These are phyloP conservation scores for Harmothoe impar DNA, from an alignment of 2,888 invertebrate species.

Conservation along the genomic window DNA sequence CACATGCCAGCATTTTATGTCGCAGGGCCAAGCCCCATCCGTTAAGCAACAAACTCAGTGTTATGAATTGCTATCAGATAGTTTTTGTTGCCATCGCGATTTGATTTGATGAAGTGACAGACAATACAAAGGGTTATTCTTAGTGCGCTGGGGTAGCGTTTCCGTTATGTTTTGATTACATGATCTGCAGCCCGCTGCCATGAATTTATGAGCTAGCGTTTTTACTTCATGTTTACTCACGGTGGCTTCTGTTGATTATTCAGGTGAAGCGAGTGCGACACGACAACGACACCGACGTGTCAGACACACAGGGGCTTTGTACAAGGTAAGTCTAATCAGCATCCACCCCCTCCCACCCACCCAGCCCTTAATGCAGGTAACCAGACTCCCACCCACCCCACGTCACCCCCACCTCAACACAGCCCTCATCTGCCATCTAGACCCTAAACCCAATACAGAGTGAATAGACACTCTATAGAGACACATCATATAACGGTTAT, in stretches of 20 bases:
- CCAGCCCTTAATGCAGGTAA: too few species aligned
- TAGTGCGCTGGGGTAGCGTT: background rate
- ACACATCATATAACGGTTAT: too few species aligned
- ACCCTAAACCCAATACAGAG: too few species aligned
- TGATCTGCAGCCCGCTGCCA: background rate
- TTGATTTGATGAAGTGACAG: constrained; percentile 19
- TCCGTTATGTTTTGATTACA: constrained; percentile 18
- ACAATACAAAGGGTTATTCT: constrained; percentile 13
- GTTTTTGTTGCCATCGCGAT: background rate
- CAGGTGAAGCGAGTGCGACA: constrained; percentile 64
- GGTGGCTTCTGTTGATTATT: background rate
- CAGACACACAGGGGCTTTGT: constrained; percentile 48
- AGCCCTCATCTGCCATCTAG: too few species aligned
- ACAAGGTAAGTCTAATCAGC: constrained; percentile 51
- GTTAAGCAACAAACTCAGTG: background rate
- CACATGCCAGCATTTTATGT: background rate
- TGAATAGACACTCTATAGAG: too few species aligned
- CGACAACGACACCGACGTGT: constrained; percentile 63
- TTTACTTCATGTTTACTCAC: background rate
- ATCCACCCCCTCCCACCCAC: too few species aligned
- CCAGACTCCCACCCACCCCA: too few species aligned
- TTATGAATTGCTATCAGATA: constrained; percentile 1
- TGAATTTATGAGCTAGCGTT: too few species aligned
- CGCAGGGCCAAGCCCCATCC: constrained; percentile 7
- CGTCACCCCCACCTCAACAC: too few species aligned